phyloP scores from a whole-genome alignment of 2,797 vertebrate genomes.

The Lagorchestes hirsutus region DNA sequence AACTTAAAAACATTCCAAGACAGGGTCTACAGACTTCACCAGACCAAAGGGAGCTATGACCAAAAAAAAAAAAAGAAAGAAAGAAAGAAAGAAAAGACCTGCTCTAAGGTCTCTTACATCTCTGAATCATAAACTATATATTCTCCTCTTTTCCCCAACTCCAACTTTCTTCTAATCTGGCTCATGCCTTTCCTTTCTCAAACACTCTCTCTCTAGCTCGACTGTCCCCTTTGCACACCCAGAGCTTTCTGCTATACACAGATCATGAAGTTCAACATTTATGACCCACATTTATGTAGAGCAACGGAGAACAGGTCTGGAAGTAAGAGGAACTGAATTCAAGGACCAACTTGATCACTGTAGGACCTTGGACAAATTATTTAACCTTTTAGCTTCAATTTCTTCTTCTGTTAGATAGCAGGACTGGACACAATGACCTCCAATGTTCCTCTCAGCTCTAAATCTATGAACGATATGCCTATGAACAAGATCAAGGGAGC shows the following conservation, averaged over 20 bases:
- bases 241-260: neutral
- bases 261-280: neutral
- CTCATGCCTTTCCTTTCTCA: neutral
- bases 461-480: no score
- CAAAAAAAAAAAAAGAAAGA: neutral
- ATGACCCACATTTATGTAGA: neutral
- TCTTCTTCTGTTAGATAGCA: neutral
- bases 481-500: neutral
- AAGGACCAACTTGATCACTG: neutral
- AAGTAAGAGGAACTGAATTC: neutral
- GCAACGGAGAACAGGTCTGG: neutral
- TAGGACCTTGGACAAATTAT: neutral
- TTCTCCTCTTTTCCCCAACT: neutral
- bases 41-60: neutral
- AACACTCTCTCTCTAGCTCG: neutral
- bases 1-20: neutral
- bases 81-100: no score
- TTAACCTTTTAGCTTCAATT: neutral
- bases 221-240: neutral
- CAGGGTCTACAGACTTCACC: neutral
- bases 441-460: neutral
- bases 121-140: neutral
- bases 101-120: neutral
- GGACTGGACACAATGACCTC: neutral
- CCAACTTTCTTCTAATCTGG: neutral